Conservation (phyloP, 2,113 vertebrate species). For the Oncorhynchus clarkii region DNA sequence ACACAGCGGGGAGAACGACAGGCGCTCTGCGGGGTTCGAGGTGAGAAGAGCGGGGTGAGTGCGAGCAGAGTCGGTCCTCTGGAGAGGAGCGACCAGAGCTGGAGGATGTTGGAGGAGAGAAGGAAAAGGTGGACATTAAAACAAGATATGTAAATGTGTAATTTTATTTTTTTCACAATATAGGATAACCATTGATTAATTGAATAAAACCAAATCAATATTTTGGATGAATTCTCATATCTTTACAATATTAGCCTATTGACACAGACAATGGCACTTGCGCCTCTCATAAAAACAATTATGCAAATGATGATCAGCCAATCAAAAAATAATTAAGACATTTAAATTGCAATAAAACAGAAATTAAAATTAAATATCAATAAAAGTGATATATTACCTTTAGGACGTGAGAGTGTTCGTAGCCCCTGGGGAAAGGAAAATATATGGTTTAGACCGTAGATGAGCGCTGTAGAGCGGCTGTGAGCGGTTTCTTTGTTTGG, state of each 20-base stretch:
- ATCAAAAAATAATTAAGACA: slow-evolving; percentile 64
- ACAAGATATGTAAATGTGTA: background rate
- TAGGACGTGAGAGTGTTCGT: slow-evolving; percentile 14
- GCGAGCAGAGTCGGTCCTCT: slow-evolving; percentile 47
- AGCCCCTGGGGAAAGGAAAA: slow-evolving; percentile 31
- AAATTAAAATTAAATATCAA: slow-evolving; percentile 33
- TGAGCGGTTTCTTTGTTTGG: slow-evolving; percentile 75
- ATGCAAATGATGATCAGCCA: slow-evolving; percentile 71
- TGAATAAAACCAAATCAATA: background rate
- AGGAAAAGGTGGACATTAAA: slow-evolving; percentile 3
- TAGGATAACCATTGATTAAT: background rate
- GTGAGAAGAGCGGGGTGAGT: slow-evolving; percentile 23
- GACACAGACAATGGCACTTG: slow-evolving; percentile 68
- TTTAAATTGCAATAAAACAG: slow-evolving; percentile 38
- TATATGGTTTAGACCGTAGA: slow-evolving; percentile 9
- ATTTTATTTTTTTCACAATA: background rate
- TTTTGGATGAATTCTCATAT: background rate
- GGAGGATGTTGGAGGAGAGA: slow-evolving; percentile 31
- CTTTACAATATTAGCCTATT: background rate
- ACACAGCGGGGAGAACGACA: slow-evolving; percentile 67
- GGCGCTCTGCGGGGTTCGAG: slow-evolving; percentile 41
- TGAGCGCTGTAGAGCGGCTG: slow-evolving; percentile 13
- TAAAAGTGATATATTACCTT: slow-evolving; percentile 38
- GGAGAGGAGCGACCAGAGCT: slow-evolving; percentile 39
- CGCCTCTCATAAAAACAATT: slow-evolving; percentile 61